phyloP scores from a whole-genome alignment of 2,888 invertebrate genomes.

The Halictus quadricinctus region DNA sequence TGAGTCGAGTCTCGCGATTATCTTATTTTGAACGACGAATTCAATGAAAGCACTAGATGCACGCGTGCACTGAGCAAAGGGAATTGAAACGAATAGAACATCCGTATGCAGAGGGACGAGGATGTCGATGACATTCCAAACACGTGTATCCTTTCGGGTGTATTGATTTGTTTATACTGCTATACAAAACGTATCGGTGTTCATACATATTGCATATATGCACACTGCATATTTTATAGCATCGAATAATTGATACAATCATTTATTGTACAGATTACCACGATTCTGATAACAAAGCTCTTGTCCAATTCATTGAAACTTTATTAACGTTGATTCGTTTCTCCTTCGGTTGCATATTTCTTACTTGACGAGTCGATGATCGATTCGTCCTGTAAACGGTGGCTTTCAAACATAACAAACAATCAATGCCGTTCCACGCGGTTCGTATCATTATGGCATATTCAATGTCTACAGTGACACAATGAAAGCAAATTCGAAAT shows the following conservation, averaged over 20 bases:
- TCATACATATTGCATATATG: neutral
- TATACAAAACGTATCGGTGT: neutral
- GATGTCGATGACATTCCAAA: neutral
- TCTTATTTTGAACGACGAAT: constrained; percentile 38
- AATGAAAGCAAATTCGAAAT: neutral
- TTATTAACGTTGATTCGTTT: neutral
- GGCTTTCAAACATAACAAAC: no score
- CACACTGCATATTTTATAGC: neutral
- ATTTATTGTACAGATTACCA: neutral
- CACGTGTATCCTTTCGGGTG: neutral
- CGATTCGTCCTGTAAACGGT: neutral
- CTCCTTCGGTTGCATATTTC: neutral
- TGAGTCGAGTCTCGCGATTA: constrained; percentile 43
- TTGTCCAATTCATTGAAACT: neutral
- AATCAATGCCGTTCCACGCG: neutral
- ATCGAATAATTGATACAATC: neutral
- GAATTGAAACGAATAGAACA: neutral
- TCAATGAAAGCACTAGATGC: neutral
- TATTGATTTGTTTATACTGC: neutral
- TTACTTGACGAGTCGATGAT: neutral
- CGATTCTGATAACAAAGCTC: neutral
- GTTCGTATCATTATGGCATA: neutral
- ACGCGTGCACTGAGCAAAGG: neutral
- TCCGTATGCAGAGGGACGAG: neutral
- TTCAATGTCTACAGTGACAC: neutral